phyloP scores from a whole-genome alignment of 2,888 invertebrate genomes.

The Anoplius nigerrimus region DNA sequence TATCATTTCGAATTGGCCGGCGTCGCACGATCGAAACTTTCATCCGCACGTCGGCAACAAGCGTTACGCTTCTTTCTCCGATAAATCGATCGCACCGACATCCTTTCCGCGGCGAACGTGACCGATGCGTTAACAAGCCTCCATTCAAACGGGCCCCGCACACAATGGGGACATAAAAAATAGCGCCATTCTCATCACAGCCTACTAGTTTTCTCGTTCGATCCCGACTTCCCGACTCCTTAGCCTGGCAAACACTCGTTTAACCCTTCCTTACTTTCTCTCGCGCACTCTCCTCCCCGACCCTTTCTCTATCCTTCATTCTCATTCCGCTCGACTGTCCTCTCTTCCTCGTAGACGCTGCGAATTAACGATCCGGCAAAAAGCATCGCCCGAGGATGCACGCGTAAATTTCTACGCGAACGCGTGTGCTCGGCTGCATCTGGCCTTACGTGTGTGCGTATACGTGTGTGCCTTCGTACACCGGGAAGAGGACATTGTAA shows the following conservation, averaged over 20 bases:
- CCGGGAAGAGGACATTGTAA: too few relatives aligned
- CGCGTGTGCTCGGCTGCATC: too few relatives aligned
- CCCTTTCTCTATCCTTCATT: neutral
- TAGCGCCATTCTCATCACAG: conserved; percentile 8
- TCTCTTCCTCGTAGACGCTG: neutral
- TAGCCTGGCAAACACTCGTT: neutral
- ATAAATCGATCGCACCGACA: conserved; percentile 30
- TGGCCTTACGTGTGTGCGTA: too few relatives aligned
- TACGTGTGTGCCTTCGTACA: too few relatives aligned
- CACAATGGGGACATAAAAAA: conserved; percentile 30
- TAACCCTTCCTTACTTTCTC: neutral
- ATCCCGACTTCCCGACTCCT: too few relatives aligned
- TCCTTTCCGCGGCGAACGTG: conserved; percentile 5
- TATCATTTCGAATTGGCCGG: too few relatives aligned
- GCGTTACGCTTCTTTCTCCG: conserved; percentile 19
- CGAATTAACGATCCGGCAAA: neutral
- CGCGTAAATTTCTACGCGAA: too few relatives aligned
- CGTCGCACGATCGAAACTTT: too few relatives aligned
- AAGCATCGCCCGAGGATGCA: conserved; percentile 2
- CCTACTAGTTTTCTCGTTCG: too few relatives aligned
- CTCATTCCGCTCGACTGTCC: neutral
- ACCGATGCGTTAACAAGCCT: conserved; percentile 24
- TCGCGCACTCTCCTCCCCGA: neutral
- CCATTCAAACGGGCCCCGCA: conserved; percentile 19
- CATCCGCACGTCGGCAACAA: too few relatives aligned